Evolutionary conservation across 2,797 vertebrate genomes (phyloP).

Genomic region (Coluber constrictor): DNA sequence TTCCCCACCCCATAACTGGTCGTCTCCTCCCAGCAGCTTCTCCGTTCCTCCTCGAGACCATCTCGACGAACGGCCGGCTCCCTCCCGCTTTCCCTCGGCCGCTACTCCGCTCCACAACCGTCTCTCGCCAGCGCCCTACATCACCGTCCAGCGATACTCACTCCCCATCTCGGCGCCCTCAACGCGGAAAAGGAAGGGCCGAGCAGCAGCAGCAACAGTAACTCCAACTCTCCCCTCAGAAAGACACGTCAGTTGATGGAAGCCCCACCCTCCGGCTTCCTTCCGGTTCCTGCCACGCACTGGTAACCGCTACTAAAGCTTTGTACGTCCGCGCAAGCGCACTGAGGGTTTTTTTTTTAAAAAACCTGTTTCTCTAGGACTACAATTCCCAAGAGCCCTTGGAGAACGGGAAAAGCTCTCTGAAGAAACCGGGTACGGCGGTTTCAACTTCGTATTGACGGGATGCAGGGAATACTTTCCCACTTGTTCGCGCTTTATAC

Average conservation of each 20-base stretch:
- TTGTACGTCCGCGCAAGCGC: neutral
- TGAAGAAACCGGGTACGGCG: neutral
- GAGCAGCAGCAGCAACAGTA: neutral
- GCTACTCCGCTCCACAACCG: accelerated
- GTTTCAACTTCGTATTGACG: neutral
- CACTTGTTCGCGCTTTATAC: too few species aligned
- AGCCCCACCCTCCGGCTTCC: neutral
- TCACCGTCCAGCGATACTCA: constrained; percentile 21
- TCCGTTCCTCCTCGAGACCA: neutral
- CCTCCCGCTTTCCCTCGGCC: neutral
- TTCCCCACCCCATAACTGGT: neutral
- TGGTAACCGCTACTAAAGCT: neutral
- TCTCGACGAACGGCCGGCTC: neutral
- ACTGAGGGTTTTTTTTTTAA: accelerated
- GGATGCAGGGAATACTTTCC: neutral
- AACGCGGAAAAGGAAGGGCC: constrained; percentile 5
- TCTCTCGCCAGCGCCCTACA: neutral
- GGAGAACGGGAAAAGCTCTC: too few species aligned
- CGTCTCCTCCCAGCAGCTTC: neutral
- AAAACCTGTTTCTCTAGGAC: accelerated
- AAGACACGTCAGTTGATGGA: constrained; percentile 74
- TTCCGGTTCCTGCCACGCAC: constrained; percentile 82
- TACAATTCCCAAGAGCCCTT: constrained; percentile 32
- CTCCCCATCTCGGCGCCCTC: constrained; percentile 36
- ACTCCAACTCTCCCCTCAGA: constrained; percentile 31